Evolutionary conservation across 2,888 invertebrate genomes (phyloP).

Genomic region (Agonum fuliginosum): DNA sequence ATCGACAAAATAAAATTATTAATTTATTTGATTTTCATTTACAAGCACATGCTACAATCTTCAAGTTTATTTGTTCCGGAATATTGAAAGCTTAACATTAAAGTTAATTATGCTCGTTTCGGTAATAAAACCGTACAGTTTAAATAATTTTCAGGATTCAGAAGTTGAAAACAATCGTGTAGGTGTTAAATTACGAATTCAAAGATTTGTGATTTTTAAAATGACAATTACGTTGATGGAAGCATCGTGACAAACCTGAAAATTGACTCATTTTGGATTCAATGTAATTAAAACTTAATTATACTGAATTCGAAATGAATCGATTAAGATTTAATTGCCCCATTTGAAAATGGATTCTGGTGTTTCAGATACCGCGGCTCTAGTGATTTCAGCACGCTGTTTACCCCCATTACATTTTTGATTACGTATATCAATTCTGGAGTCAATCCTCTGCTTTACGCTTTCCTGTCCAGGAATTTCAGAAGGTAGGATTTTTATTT

Average conservation of each 20-base stretch:
- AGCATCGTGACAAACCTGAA: not conserved
- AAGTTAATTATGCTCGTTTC: too few species aligned
- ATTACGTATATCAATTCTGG: slow-evolving; percentile 93
- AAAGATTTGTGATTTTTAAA: too few species aligned
- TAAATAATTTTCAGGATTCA: too few species aligned
- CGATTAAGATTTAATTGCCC: not conserved
- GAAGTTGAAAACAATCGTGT: too few species aligned
- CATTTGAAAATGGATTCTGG: not conserved
- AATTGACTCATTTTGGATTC: not conserved
- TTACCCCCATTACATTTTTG: slow-evolving; percentile 91
- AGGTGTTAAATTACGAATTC: too few species aligned
- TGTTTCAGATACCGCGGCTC: slow-evolving; percentile 77
- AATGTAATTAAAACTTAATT: not conserved
- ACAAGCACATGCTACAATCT: too few species aligned
- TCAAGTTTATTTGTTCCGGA: too few species aligned
- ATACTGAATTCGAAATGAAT: too few species aligned
- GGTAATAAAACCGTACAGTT: too few species aligned
- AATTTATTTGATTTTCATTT: too few species aligned
- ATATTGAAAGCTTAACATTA: too few species aligned
- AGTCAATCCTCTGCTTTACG: slow-evolving; percentile 92
- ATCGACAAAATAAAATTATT: too few species aligned
- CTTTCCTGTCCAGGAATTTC: slow-evolving; percentile 85
- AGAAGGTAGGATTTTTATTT: slow-evolving; percentile 68
- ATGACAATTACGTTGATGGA: not conserved
- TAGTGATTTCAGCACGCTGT: slow-evolving; percentile 83